Base-by-base conservation (phyloP, 2,888 invertebrate species). In the Spilarctia lutea region DNA sequence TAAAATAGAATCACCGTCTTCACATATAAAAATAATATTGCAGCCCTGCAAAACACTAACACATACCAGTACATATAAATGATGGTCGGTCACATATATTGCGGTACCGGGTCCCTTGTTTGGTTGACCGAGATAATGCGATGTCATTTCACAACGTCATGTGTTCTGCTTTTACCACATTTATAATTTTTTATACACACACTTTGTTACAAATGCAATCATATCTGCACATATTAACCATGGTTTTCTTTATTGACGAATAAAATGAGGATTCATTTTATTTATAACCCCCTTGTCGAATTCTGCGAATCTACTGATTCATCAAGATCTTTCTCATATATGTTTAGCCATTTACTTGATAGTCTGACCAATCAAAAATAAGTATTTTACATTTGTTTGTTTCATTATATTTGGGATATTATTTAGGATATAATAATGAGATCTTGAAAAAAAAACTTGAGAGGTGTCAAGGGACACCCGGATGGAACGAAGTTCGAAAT, bases 91-190 rank as follows among this genome's bases (percentile, higher is more conserved):
- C 71, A 71, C 60, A 68, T 68, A 68, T 45, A 75, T 71, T 66
- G 66, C 45, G 33, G 52, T 66, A 68, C 52, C 70, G 65, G 48
- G 71, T 75, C 76, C 71, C 71, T 67, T 65, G 74, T 83, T 78
- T 66, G 73, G 76, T 75, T 75, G 79, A 79, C 77, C 77, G 74
- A 83, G 77, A 77, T 81, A 79, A 79, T 76, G 74, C 65, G 78
- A 72, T 72, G 69, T 52, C 72, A 81, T 83, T 83, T 83, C 75
- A 77, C 79, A 85, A 76, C 72, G 71, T 71, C 79, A 75, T 73
- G 74, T 69, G 72, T 75, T 77, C n/a, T 67, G 74, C 73, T 79
- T 78, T 71, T 81, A 80, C 69, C 72, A 67, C 74, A 71, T 84
- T 75, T 69, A 76, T 76, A 77, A 78, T 82, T 75, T 80, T 82